Conservation (phyloP, 2,888 invertebrate species). For the Caenorhabditis imperialis region DNA sequence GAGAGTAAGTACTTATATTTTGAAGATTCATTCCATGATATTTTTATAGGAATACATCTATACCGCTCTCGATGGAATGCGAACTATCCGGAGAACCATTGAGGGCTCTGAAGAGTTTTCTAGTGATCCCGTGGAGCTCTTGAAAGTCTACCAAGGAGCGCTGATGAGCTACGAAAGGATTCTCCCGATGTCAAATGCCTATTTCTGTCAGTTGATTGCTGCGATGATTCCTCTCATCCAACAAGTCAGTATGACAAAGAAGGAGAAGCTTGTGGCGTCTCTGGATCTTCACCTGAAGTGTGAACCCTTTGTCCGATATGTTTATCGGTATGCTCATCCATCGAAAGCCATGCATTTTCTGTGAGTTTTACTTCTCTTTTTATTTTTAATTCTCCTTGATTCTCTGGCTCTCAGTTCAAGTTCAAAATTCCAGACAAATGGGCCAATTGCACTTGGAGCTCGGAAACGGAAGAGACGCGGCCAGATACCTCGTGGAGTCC, state of each 20-base stretch:
- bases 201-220: slow-evolving; percentile 51
- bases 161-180: slow-evolving; percentile 43
- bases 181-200: slow-evolving; percentile 52
- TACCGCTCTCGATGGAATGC: slow-evolving; percentile 44
- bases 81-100: slow-evolving; percentile 41
- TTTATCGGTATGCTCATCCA: slow-evolving; percentile 55
- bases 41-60: slow-evolving; percentile 46
- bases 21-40: too few species aligned
- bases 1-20: slow-evolving; percentile 16
- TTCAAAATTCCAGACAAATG: slow-evolving; percentile 42
- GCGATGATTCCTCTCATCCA: slow-evolving; percentile 48
- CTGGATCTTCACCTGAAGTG: slow-evolving; percentile 48
- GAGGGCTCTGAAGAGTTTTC: slow-evolving; percentile 30
- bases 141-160: slow-evolving; percentile 45
- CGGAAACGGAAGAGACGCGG: slow-evolving; percentile 41
- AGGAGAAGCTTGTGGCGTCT: slow-evolving; percentile 30
- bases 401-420: too few species aligned
- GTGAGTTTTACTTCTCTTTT: slow-evolving; percentile 17
- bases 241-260: slow-evolving; percentile 40
- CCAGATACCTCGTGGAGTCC: slow-evolving; percentile 53
- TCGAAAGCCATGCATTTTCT: slow-evolving; percentile 53
- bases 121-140: slow-evolving; percentile 29
- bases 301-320: slow-evolving; percentile 54
- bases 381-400: neutral
- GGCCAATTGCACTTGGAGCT: slow-evolving; percentile 42